These are phyloP conservation scores for Bhutanitis thaidina DNA, from an alignment of 2,888 invertebrate genomes.

Conservation along the genomic window DNA sequence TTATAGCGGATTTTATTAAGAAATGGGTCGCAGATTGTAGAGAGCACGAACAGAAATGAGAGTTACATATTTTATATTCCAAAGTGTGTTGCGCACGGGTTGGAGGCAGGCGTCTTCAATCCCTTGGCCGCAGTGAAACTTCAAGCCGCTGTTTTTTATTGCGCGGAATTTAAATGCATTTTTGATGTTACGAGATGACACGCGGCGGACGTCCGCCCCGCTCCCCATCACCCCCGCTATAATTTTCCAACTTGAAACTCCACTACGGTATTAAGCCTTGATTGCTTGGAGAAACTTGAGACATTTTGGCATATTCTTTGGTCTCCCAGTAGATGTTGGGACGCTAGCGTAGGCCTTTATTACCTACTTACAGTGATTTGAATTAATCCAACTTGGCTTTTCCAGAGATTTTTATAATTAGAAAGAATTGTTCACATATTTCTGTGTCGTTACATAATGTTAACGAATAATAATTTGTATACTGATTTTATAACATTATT, in stretches of 20 bases:
- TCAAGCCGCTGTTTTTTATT: constrained; percentile 78
- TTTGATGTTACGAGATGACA: constrained; percentile 81
- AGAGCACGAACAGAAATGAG: constrained; percentile 30
- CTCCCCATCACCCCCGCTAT: constrained; percentile 63
- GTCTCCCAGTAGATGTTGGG: constrained; percentile 73
- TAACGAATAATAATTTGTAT: too few relatives aligned
- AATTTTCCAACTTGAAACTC: constrained; percentile 79
- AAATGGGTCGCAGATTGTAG: constrained; percentile 27
- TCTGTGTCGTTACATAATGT: too few relatives aligned
- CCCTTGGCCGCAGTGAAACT: constrained; percentile 72
- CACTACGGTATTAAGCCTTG: constrained; percentile 79
- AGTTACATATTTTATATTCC: constrained; percentile 58
- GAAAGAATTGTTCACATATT: too few relatives aligned
- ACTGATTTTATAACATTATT: too few relatives aligned
- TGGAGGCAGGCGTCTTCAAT: constrained; percentile 57
- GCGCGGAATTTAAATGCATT: constrained; percentile 81
- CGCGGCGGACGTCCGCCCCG: constrained; percentile 74
- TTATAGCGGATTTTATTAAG: constrained; percentile 22
- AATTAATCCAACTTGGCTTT: constrained; percentile 64
- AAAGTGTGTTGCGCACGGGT: constrained; percentile 46
- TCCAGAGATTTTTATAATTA: constrained; percentile 31
- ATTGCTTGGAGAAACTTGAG: constrained; percentile 79
- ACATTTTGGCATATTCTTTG: constrained; percentile 78
- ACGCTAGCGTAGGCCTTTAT: constrained; percentile 71
- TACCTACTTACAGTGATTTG: constrained; percentile 68